phyloP scores from a whole-genome alignment of 2,113 vertebrate species.

The Seriola quinqueradiata region DNA sequence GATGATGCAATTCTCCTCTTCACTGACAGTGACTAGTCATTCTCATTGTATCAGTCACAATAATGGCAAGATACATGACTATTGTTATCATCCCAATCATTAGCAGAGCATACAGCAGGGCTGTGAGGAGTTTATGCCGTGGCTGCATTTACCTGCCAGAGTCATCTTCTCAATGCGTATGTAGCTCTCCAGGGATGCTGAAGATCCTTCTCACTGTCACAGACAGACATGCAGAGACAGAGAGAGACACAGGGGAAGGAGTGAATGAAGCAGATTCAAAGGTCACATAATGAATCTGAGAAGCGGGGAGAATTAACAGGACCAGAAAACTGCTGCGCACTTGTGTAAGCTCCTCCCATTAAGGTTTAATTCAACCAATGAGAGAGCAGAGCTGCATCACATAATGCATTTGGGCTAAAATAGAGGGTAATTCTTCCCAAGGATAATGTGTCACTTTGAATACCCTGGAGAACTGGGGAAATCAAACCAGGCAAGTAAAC shows the following conservation, averaged over 20 bases:
- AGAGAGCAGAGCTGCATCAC: background rate
- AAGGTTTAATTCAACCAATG: slow-evolving; percentile 32
- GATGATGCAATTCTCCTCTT: slow-evolving; percentile 14
- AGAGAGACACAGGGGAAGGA: slow-evolving; percentile 16
- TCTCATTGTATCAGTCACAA: background rate
- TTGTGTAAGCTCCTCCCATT: slow-evolving; percentile 4
- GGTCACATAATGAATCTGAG: slow-evolving; percentile 33
- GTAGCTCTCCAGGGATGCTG: slow-evolving; percentile 59
- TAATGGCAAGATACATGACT: background rate
- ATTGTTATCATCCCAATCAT: background rate
- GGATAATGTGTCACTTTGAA: background rate
- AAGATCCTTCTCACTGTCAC: slow-evolving; percentile 63
- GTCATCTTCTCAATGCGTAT: slow-evolving; percentile 81
- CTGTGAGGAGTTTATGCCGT: slow-evolving; percentile 54
- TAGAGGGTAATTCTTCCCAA: background rate
- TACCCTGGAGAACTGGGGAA: background rate
- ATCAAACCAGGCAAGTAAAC: background rate
- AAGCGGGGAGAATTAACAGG: background rate
- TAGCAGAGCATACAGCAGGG: background rate
- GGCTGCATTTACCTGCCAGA: slow-evolving; percentile 82
- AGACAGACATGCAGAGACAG: slow-evolving; percentile 48
- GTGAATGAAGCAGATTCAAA: slow-evolving; percentile 28
- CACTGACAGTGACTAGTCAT: background rate
- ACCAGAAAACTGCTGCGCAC: slow-evolving; percentile 9
- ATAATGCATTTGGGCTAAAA: background rate